Conservation (phyloP, 2,888 invertebrate genomes). For the Cosmorhoe ocellata region DNA sequence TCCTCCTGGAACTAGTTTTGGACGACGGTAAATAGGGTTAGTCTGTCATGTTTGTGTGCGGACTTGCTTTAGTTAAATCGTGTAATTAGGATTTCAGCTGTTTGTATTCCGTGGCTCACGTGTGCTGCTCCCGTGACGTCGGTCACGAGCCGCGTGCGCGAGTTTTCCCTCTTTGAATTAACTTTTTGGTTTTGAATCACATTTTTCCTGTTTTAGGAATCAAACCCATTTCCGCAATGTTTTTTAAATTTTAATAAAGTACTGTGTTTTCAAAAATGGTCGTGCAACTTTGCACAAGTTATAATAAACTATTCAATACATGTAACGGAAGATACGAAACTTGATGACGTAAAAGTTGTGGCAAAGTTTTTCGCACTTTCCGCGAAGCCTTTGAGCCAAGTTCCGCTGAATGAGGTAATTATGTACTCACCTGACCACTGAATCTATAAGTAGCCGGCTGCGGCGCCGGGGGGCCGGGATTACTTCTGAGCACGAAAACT, state of each 20-base stretch:
- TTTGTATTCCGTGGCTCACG: neutral
- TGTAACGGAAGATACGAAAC: conserved; percentile 8
- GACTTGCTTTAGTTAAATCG: neutral
- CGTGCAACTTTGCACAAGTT: too few species aligned
- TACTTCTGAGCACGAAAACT: neutral
- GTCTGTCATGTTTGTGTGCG: conserved; percentile 11
- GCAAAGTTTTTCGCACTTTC: conserved; percentile 12
- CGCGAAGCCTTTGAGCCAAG: conserved; percentile 5
- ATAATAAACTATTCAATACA: conserved; percentile 4
- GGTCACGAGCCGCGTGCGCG: too few species aligned
- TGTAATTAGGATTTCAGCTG: conserved; percentile 2
- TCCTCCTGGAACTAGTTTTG: conserved; percentile 18
- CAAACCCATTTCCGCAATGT: too few species aligned
- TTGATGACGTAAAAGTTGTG: conserved; percentile 10
- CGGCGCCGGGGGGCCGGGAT: conserved; percentile 8
- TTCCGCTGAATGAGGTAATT: conserved; percentile 15
- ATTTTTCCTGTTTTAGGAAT: too few species aligned
- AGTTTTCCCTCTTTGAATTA: too few species aligned
- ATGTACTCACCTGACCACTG: conserved; percentile 14
- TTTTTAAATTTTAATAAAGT: too few species aligned
- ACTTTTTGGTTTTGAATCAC: too few species aligned
- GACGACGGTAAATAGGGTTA: conserved; percentile 17
- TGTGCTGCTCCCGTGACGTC: too few species aligned
- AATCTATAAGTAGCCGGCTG: neutral
- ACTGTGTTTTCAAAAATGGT: too few species aligned